Evolutionary conservation across 2,113 vertebrate species (phyloP).

Genomic region (Opisthocomus hoazin): DNA sequence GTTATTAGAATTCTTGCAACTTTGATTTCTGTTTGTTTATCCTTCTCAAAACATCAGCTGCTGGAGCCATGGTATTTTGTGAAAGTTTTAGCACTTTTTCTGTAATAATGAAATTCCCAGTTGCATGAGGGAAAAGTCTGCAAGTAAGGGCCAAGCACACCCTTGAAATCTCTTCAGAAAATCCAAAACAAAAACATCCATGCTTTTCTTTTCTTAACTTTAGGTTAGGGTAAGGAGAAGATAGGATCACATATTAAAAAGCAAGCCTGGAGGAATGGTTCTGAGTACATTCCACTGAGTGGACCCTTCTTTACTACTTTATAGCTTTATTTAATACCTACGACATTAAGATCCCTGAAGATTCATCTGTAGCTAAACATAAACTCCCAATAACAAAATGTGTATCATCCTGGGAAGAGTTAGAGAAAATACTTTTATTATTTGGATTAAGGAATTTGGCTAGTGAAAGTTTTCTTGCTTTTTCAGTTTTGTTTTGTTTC

Average conservation of each 20-base stretch:
- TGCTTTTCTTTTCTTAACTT: neutral
- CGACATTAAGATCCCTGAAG: neutral
- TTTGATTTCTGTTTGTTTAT: conserved; percentile 33
- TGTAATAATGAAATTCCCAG: neutral
- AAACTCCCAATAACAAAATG: neutral
- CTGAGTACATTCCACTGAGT: neutral
- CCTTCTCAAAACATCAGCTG: neutral
- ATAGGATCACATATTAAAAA: neutral
- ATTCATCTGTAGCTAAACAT: neutral
- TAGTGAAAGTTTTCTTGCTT: neutral
- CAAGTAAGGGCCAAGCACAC: neutral
- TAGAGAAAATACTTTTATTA: neutral
- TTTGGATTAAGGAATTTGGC: neutral
- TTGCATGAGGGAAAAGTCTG: neutral
- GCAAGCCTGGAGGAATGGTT: neutral
- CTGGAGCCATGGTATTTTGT: neutral
- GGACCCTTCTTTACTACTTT: neutral
- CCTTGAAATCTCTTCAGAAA: neutral
- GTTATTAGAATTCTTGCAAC: neutral
- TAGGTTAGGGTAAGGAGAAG: neutral
- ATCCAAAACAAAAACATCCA: neutral
- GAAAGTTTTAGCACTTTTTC: neutral
- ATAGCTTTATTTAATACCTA: neutral
- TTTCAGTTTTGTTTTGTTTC: neutral
- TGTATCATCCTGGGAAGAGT: neutral